Evolutionary conservation across 2,797 vertebrate species (phyloP).

Genomic region (Neoniphon sammara): DNA sequence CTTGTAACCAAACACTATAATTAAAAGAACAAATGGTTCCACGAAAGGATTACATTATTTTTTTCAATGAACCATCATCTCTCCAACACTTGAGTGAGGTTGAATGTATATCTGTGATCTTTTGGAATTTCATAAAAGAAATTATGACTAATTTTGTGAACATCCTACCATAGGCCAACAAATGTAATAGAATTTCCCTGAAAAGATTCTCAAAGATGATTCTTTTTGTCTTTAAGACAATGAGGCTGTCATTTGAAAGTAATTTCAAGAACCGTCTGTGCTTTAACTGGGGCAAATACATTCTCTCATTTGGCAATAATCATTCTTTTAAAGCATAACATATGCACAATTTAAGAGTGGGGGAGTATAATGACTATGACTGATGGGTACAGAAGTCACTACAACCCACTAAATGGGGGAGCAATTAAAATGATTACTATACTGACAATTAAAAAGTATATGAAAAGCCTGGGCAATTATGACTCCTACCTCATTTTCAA

Average conservation of each 20-base stretch:
- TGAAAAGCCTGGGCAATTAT: conserved; percentile 81
- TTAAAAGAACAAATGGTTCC: conserved; percentile 72
- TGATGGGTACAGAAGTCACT: conserved; percentile 81
- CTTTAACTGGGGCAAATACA: conserved; percentile 80
- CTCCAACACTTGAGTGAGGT: conserved; percentile 67
- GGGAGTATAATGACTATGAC: conserved; percentile 82
- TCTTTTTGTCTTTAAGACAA: conserved; percentile 78
- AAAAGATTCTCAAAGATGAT: conserved; percentile 72
- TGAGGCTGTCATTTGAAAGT: conserved; percentile 71
- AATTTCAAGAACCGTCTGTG: conserved; percentile 67
- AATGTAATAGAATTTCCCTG: conserved; percentile 55
- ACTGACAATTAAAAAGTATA: conserved; percentile 85
- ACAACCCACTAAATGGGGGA: conserved; percentile 79
- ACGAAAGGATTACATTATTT: conserved; percentile 69
- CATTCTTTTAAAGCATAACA: conserved; percentile 73
- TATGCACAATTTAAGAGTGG: conserved; percentile 70
- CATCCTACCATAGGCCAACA: conserved; percentile 60
- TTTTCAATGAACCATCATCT: conserved; percentile 67
- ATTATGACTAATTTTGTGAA: conserved; percentile 60
- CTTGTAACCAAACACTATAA: conserved; percentile 75
- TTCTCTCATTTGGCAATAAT: conserved; percentile 81
- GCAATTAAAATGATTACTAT: conserved; percentile 87
- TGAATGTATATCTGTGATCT: conserved; percentile 71
- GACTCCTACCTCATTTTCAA: conserved; percentile 96
- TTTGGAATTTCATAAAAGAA: conserved; percentile 66